Evolutionary conservation across 2,113 vertebrate species (phyloP), one percentile per base, ranked within the genome.

Genomic region (Strix uralensis): DNA sequence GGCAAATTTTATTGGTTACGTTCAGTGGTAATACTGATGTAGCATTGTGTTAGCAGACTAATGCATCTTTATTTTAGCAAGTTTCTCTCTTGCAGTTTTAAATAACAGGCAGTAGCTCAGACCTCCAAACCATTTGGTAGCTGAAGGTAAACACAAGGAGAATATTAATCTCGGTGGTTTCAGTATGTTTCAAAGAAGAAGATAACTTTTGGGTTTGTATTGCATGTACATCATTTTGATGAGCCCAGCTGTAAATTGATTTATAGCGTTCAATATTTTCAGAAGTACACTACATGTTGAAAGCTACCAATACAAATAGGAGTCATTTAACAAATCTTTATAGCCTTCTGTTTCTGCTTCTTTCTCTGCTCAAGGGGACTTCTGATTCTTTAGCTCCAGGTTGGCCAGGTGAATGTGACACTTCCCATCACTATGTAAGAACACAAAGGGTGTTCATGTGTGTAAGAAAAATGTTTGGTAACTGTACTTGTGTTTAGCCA

Each of bases 381-480:
- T 55, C 38, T 32, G 29, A 23, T 72, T 88, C 36, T 65, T 80
- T 52, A 73, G 26, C 40, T 70, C 29, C 30, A 49, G 7, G 10
- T 36, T 65, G 38, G 23, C 23, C 19, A 46, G 22, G 14, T 38
- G 44, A 84, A 17, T 55, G 46, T 3, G 0, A 51, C 30, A 10
- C 11, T 85, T 87, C 38, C 44, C 61, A 59, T 67, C 7, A n/a
- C 30, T 38, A 6, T 15, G 9, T 59, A 63, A 87, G 15, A 69
- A 72, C 1, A 16, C 62, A 71, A 79, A 7, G 4, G 0, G 0
- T 70, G 11, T 69, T 82, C 8, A 11, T 18, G 9, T 21, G 4
- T 22, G 21, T 52, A 36, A 88, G 32, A 86, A 86, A 44, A n/a
- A 38, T 10, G 4, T 18, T 69, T 84, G 23, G 16, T 66, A 66